phyloP scores from a whole-genome alignment of 2,888 invertebrate species.

The Idaea straminata region DNA sequence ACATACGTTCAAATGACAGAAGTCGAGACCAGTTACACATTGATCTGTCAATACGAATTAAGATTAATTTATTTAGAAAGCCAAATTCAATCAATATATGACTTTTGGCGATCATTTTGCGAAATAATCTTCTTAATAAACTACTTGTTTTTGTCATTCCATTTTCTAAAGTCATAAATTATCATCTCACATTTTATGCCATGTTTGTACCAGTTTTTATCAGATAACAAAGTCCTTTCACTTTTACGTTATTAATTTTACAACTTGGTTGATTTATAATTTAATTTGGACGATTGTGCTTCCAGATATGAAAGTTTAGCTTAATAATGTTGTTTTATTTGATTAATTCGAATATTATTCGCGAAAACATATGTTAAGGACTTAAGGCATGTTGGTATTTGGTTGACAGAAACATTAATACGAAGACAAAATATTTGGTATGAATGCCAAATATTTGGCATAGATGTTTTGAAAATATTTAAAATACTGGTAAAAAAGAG shows the following conservation, averaged over 20 bases:
- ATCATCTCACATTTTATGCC: conserved; percentile 40
- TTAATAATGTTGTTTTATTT: conserved; percentile 28
- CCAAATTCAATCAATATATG: conserved; percentile 24
- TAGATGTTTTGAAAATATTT: not conserved
- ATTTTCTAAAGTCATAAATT: conserved; percentile 59
- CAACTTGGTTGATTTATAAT: conserved; percentile 36
- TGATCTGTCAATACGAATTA: conserved; percentile 16
- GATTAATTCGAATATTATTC: conserved; percentile 7
- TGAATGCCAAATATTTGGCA: not conserved
- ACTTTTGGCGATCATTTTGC: conserved; percentile 15
- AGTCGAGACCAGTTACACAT: conserved; percentile 11
- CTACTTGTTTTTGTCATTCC: conserved; percentile 44
- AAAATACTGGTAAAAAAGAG: not conserved
- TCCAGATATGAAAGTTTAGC: conserved; percentile 24
- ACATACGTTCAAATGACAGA: conserved; percentile 3
- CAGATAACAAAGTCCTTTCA: conserved; percentile 38
- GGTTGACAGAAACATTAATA: conserved; percentile 16
- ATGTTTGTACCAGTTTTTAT: conserved; percentile 26
- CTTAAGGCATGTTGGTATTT: conserved; percentile 18
- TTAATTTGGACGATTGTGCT: conserved; percentile 25
- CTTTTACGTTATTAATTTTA: conserved; percentile 36
- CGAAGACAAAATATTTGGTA: conserved; percentile 12
- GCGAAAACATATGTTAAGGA: conserved; percentile 1
- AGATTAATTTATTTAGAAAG: conserved; percentile 36
- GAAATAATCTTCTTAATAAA: conserved; percentile 20